Base-by-base conservation (phyloP, 2,888 invertebrate genomes). In the Cryptocheilus praepositus region DNA sequence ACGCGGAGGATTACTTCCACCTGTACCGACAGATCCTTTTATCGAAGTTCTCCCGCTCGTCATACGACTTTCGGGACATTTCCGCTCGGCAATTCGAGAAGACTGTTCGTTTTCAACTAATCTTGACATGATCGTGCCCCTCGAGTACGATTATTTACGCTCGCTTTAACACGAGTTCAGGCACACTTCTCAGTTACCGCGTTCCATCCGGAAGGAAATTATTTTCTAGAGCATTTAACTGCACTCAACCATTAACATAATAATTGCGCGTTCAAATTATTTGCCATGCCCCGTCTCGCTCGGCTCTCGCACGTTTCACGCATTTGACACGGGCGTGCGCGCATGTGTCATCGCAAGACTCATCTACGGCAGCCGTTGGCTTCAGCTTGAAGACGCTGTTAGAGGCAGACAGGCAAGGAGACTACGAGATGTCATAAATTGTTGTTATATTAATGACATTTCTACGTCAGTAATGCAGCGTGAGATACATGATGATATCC, bases 371-470 rank as follows among this genome's bases (percentile, higher is more conserved):
- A 43, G 36, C 36, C 36, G 36, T 11, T 22, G 25, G 8, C 36
- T 25, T 7, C 28, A 18, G 28, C 28, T 54, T 16, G 79, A 67
- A 70, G 77, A 74, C 74, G 74, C 74, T 69, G 74, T 81, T 58
- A 73, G 74, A 78, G 82, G 82, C 77, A 76, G 82, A 82, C 81
- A 82, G 79, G 68, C 76, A 75, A 79, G 77, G 76, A 80, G 83
- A 85, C 86, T 49, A 1, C 16, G 18, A 81, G 83, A 75, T 75
- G 82, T 87, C 84, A 87, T 87, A 87, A 87, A 87, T 87, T 86
- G 83, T 85, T 84, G 86, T 81, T 82, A 85, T 83, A 85, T 84
- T 88, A 84, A 84, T 81, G 84, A 83, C 76, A 80, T 78, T 82
- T 70, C 67, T 69, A 11, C 36, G 36, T 36, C 36, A 36, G 11